phyloP scores from a whole-genome alignment of 2,888 invertebrate species.

The Rhagonycha lutea region DNA sequence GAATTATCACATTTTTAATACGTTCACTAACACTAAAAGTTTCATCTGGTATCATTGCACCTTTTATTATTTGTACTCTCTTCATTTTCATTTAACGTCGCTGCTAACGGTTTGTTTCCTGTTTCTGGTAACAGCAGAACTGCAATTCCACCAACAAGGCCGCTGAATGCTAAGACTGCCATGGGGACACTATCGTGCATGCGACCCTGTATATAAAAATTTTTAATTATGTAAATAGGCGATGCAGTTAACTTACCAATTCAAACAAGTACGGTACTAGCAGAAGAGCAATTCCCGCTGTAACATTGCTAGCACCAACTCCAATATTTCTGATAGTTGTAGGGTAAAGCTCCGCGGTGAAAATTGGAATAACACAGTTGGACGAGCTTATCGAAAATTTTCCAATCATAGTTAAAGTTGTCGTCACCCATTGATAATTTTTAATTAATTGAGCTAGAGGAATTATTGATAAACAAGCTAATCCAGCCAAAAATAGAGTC shows the following conservation, averaged over 20 bases:
- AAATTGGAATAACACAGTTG: slow-evolving; percentile 79
- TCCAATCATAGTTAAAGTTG: slow-evolving; percentile 77
- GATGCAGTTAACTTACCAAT: slow-evolving; percentile 61
- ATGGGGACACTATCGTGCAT: slow-evolving; percentile 72
- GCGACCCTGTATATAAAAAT: slow-evolving; percentile 59
- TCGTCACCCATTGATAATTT: slow-evolving; percentile 68
- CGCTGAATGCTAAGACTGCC: slow-evolving; percentile 70
- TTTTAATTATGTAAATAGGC: neutral
- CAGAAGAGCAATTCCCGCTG: slow-evolving; percentile 76
- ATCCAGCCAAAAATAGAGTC: slow-evolving; percentile 69
- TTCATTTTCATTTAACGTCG: neutral
- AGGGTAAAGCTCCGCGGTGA: slow-evolving; percentile 79
- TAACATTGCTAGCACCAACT: slow-evolving; percentile 75
- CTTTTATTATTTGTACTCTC: neutral
- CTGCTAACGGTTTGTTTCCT: slow-evolving; percentile 59
- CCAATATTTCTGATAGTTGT: slow-evolving; percentile 79
- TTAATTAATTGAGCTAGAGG: slow-evolving; percentile 59
- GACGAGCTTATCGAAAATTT: slow-evolving; percentile 80
- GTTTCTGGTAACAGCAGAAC: slow-evolving; percentile 80
- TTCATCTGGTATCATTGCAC: neutral
- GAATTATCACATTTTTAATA: slow-evolving; percentile 3
- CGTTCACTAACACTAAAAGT: neutral
- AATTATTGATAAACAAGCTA: slow-evolving; percentile 66
- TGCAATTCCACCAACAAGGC: slow-evolving; percentile 72
- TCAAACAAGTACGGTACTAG: slow-evolving; percentile 78